These are phyloP conservation scores for Cinara cedri DNA, from an alignment of 2,888 invertebrate species.

Conservation along the genomic window DNA sequence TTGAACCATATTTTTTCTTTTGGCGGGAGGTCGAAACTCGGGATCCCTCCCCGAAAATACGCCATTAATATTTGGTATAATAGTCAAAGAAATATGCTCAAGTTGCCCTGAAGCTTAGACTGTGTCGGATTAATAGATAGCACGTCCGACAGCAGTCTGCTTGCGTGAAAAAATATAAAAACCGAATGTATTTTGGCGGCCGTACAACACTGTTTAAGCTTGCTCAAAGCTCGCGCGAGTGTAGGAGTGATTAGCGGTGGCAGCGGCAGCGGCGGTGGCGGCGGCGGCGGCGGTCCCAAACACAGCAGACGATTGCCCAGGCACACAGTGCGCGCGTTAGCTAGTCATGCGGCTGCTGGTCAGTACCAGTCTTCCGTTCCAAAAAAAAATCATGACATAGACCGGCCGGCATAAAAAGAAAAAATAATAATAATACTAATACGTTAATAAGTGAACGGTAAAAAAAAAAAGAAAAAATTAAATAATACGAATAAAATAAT, in stretches of 20 bases:
- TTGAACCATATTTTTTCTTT: too few relatives aligned
- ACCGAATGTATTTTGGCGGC: slow-evolving; percentile 31
- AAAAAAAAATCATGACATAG: slow-evolving; percentile 28
- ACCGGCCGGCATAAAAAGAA: too few relatives aligned
- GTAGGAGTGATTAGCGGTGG: slow-evolving; percentile 52
- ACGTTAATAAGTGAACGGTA: too few relatives aligned
- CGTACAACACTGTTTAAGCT: slow-evolving; percentile 41
- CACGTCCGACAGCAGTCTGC: slow-evolving; percentile 14
- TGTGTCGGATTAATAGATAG: too few relatives aligned
- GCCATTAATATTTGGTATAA: too few relatives aligned
- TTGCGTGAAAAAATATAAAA: background rate
- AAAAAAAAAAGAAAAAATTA: too few relatives aligned
- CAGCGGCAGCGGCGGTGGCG: slow-evolving; percentile 27
- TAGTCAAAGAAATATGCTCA: too few relatives aligned
- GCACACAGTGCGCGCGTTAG: slow-evolving; percentile 53
- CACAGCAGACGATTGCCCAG: slow-evolving; percentile 43
- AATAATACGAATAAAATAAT: too few relatives aligned
- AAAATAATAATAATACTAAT: too few relatives aligned
- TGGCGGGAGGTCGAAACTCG: too few relatives aligned
- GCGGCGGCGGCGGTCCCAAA: slow-evolving; percentile 2
- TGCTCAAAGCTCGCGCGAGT: slow-evolving; percentile 24
- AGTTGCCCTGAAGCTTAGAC: too few relatives aligned
- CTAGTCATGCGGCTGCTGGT: slow-evolving; percentile 56
- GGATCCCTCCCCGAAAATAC: too few relatives aligned
- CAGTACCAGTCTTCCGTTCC: slow-evolving; percentile 48